Base-by-base conservation (phyloP, 2,888 invertebrate species). In the Acleris literana region DNA sequence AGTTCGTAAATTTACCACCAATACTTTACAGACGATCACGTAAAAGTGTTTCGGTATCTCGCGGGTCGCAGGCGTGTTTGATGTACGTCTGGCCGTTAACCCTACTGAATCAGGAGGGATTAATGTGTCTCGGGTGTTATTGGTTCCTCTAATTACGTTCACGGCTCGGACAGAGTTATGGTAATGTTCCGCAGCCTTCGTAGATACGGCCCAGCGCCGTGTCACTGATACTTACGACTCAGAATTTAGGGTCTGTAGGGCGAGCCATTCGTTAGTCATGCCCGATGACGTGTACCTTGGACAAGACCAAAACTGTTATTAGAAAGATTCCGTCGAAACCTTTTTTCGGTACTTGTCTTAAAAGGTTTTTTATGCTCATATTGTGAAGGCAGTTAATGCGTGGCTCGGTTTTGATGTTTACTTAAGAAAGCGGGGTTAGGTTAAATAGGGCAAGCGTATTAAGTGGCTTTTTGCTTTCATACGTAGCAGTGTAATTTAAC, bases 251-350 rank as follows among this genome's bases (percentile, higher is more conserved):
- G 90, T 91, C 90, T 92, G 92, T 87, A 92, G 92, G 88, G 92
- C 92, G 91, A 92, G 91, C 92, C 92, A 92, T 92, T 92, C 92
- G 90, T 92, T 92, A 87, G 90, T 90, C 90, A 91, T 90, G 91
- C 90, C 90, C 86, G 92, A 81, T 92, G 92, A 92, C 92, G 90
- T 91, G 92, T 92, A 92, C 92, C 92, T 92, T 92, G 92, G 92
- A 92, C 92, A 92, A 92, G 87, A 92, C 91, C 92, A 92, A 92
- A 92, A 91, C 88, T 88, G 81, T 90, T 89, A 92, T 92, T 92
- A 92, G 90, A 92, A 89, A 84, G 81, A 83, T 82, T 85, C 83
- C 81, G 81, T 85, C 82, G 82, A 81, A 79, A 77, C 81, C 80
- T 81, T 77, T 82, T 81, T 76, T 71, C 74, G 84, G 84, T 82